A percentile compares a stretch with the other conserved stretches of the same genome.
phyloP scores from a whole-genome alignment of 1,140 invertebrate genomes.

The Leguminivora glycinivorella region DNA sequence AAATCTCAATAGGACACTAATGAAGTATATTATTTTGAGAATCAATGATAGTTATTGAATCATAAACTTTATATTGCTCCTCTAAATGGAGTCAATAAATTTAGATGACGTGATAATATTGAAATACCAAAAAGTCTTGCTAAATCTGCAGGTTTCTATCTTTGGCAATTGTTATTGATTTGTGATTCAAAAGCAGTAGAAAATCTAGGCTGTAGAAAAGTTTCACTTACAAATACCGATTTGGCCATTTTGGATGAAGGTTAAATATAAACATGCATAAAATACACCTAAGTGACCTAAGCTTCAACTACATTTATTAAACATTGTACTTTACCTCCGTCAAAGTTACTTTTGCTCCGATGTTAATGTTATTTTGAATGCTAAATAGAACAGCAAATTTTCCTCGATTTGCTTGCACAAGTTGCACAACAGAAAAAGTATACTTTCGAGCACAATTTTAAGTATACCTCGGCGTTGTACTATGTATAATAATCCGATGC shows the following conservation, averaged over 20 bases:
- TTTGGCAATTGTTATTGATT: constrained; percentile 5
- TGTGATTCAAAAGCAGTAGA: not conserved
- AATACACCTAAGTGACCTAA: no score
- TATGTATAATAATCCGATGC: constrained; percentile 23
- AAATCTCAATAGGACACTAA: constrained; percentile 1
- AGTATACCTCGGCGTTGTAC: not conserved
- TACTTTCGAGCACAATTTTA: not conserved
- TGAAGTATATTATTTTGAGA: constrained; percentile 12
- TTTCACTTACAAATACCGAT: not conserved
- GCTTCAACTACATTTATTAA: no score
- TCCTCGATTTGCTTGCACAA: not conserved
- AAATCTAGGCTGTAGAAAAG: not conserved
- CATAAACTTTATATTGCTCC: constrained; percentile 11
- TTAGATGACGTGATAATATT: constrained; percentile 15
- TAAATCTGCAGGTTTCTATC: constrained; percentile 1
- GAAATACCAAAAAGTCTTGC: constrained; percentile 1
- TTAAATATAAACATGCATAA: no score
- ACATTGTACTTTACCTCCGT: no score
- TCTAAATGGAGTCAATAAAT: not conserved
- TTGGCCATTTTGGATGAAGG: no score
- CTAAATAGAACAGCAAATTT: no score
- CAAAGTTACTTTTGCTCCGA: no score
- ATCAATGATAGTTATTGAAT: constrained; percentile 5
- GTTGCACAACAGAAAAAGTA: not conserved
- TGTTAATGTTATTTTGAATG: no score